phyloP scores from a whole-genome alignment of 1,140 invertebrate species.

The Zeugodacus cucurbitae region DNA sequence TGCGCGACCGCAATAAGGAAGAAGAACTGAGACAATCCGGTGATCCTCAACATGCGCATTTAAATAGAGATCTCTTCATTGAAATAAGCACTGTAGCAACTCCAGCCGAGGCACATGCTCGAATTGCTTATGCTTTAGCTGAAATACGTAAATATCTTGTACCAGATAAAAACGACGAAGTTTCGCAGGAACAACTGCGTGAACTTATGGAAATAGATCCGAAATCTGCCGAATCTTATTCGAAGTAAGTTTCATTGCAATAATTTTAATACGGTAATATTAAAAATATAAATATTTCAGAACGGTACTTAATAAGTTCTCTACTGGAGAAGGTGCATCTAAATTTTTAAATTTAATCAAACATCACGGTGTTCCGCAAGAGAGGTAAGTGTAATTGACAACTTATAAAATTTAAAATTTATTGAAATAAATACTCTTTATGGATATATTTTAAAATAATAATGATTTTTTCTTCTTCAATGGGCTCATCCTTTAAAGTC shows the following conservation, averaged over 20 bases:
- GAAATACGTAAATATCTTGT: constrained; percentile 79
- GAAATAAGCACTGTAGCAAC: constrained; percentile 90
- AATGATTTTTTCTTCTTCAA: too few species aligned
- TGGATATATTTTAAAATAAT: too few species aligned
- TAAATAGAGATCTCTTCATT: constrained; percentile 92
- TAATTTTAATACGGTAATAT: too few species aligned
- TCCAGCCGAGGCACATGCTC: constrained; percentile 91
- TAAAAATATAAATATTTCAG: neutral
- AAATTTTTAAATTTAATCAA: constrained; percentile 36
- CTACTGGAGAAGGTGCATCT: neutral
- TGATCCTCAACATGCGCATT: constrained; percentile 93
- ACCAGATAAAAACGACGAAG: constrained; percentile 83
- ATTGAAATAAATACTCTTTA: too few species aligned
- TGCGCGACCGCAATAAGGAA: constrained; percentile 92
- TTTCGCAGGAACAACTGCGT: constrained; percentile 80
- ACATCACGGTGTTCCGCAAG: neutral
- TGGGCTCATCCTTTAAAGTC: too few species aligned
- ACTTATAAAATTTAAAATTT: too few species aligned
- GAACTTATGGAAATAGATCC: constrained; percentile 73
- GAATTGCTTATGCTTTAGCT: constrained; percentile 88
- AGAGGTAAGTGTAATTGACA: neutral
- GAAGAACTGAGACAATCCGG: constrained; percentile 88
- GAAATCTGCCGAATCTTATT: constrained; percentile 52
- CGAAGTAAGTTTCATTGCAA: constrained; percentile 47
- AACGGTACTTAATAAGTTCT: constrained; percentile 11